phyloP scores from a whole-genome alignment of 23 tunicate species.

The Ascidia mentula region DNA sequence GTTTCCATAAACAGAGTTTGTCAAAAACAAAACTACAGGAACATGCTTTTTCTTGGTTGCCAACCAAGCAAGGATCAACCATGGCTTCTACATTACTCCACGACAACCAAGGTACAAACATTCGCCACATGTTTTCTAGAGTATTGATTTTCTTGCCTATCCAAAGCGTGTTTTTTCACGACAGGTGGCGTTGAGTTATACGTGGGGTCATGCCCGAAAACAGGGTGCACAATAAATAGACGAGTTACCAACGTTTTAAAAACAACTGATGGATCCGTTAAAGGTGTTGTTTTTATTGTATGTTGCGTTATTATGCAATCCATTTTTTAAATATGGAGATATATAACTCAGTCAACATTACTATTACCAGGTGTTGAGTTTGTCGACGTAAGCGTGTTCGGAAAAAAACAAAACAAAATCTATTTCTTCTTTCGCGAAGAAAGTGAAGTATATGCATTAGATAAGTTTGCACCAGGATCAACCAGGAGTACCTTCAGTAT shows the following conservation, averaged over 20 bases:
- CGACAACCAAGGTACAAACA: background rate
- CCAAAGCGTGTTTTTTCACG: background rate
- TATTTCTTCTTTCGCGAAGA: conserved; percentile 28
- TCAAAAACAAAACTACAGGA: too few relatives aligned
- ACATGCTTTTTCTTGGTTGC: background rate
- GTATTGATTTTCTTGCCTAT: too few relatives aligned
- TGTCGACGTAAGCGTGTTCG: background rate
- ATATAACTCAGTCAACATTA: too few relatives aligned
- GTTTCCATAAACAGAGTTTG: too few relatives aligned
- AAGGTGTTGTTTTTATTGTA: background rate
- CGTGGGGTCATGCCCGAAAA: background rate
- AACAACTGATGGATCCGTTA: background rate
- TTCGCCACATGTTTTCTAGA: background rate
- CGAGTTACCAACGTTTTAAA: background rate
- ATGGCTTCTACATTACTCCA: background rate
- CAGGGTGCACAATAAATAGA: background rate
- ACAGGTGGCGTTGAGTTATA: conserved; percentile 1
- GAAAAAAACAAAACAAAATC: background rate
- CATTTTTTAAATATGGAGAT: too few relatives aligned
- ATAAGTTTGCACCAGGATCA: background rate
- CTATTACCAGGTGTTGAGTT: conserved; percentile 9
- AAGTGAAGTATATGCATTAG: background rate
- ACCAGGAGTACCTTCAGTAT: background rate
- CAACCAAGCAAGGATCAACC: background rate
- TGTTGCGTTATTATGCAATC: too few relatives aligned